Conservation (phyloP, 2,113 vertebrate genomes). For the Nyctibius bracteatus region DNA sequence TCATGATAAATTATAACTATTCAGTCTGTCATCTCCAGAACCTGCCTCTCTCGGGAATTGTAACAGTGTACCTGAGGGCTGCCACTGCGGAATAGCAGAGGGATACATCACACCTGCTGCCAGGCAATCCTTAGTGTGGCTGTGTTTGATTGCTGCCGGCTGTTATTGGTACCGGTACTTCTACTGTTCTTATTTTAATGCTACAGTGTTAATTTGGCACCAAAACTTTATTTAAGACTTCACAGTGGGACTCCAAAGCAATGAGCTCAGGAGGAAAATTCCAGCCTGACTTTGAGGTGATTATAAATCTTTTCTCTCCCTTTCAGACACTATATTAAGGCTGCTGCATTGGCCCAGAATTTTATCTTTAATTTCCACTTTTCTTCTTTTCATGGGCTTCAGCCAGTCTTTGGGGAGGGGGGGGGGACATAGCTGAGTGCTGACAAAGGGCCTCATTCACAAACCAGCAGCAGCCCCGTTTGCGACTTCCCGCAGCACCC, state of each 20-base stretch:
- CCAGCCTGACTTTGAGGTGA: neutral
- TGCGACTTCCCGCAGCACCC: neutral
- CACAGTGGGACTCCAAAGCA: neutral
- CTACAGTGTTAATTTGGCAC: neutral
- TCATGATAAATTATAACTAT: conserved; percentile 19
- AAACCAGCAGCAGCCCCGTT: neutral
- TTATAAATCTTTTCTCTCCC: neutral
- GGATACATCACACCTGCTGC: conserved; percentile 19
- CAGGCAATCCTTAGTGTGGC: neutral
- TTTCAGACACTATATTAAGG: neutral
- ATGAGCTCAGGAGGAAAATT: neutral
- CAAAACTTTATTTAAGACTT: neutral
- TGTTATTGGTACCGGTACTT: neutral
- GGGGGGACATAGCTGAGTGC: neutral
- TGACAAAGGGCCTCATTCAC: conserved; percentile 46
- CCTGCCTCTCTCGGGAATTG: conserved; percentile 1
- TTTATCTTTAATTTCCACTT: conserved; percentile 9
- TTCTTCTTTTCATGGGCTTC: neutral
- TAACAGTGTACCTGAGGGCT: conserved; percentile 16
- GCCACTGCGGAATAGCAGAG: neutral
- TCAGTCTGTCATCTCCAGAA: conserved; percentile 27
- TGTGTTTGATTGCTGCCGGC: neutral
- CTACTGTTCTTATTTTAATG: neutral
- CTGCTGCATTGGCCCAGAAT: neutral
- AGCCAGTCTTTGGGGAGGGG: neutral